Evolutionary conservation across 2,888 invertebrate genomes (phyloP).

Genomic region (Entomobrya multifasciata): DNA sequence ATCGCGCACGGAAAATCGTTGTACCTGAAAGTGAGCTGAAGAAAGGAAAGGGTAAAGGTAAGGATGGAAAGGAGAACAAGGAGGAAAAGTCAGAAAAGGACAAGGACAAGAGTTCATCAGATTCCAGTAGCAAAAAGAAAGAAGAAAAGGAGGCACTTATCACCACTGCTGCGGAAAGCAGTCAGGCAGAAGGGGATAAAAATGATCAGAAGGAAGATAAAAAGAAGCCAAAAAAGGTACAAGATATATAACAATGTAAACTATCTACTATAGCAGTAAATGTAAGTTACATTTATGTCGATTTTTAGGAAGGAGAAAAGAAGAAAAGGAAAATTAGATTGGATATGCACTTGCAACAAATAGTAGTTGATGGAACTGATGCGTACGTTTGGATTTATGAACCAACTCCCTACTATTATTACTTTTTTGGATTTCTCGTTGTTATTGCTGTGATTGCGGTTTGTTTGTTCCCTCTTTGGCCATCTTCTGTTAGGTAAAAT

Average conservation of each 20-base stretch:
- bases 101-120: conserved; percentile 82
- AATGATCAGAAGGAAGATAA: conserved; percentile 69
- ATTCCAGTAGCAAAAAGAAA: conserved; percentile 82
- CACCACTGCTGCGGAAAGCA: conserved; percentile 78
- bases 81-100: conserved; percentile 81
- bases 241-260: background rate
- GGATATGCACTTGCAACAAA: conserved; percentile 98
- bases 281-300: too few species aligned
- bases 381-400: conserved; percentile 99
- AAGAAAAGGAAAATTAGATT: conserved; percentile 95
- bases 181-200: conserved; percentile 78
- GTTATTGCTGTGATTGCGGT: conserved; percentile 96
- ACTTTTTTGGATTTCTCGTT: conserved; percentile 93
- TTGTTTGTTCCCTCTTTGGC: conserved; percentile 99
- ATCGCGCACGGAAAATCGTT: conserved; percentile 94
- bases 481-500: conserved; percentile 89
- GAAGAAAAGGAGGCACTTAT: conserved; percentile 81
- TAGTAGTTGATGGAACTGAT: conserved; percentile 95
- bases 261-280: too few species aligned
- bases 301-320: conserved; percentile 84
- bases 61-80: conserved; percentile 82
- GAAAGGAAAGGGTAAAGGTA: conserved; percentile 81
- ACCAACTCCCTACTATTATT: conserved; percentile 96
- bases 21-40: conserved; percentile 86
- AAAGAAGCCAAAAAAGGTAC: conserved; percentile 76